Percentiles rank a stretch among this genome's conserved stretches.
phyloP scores from a whole-genome alignment of 2,797 vertebrate genomes.

The Synaphobranchus kaupii region DNA sequence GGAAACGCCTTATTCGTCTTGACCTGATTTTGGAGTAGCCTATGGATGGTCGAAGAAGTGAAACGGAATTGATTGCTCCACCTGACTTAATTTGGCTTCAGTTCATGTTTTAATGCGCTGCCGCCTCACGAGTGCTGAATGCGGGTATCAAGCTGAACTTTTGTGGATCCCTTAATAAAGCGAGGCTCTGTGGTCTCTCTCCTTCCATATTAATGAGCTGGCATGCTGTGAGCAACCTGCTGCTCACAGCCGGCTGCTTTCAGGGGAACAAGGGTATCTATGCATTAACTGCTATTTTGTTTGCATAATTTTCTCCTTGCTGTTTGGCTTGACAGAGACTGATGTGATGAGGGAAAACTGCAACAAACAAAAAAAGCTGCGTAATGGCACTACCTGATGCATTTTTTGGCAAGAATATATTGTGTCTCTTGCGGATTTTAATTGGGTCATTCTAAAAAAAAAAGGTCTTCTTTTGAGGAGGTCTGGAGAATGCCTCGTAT shows the following conservation, averaged over 20 bases:
- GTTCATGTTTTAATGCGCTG: neutral
- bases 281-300: constrained; percentile 6
- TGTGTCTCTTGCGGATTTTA: neutral
- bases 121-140: neutral
- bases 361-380: neutral
- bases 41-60: neutral
- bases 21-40: neutral
- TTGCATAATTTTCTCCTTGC: neutral
- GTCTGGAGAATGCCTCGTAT: neutral
- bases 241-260: constrained; percentile 16
- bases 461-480: neutral
- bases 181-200: constrained; percentile 8
- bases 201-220: constrained; percentile 15
- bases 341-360: neutral
- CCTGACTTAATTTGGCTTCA: constrained; percentile 1
- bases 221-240: neutral
- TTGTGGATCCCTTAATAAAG: constrained; percentile 5
- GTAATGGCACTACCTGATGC: neutral
- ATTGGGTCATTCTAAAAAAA: constrained; percentile 17
- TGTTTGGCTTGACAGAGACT: constrained; percentile 12
- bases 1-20: neutral
- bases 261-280: neutral
- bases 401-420: neutral
- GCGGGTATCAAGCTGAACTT: neutral
- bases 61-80: neutral